These are phyloP conservation scores for Rhamnusium bicolor DNA, from an alignment of 2,888 invertebrate species.

Conservation along the genomic window DNA sequence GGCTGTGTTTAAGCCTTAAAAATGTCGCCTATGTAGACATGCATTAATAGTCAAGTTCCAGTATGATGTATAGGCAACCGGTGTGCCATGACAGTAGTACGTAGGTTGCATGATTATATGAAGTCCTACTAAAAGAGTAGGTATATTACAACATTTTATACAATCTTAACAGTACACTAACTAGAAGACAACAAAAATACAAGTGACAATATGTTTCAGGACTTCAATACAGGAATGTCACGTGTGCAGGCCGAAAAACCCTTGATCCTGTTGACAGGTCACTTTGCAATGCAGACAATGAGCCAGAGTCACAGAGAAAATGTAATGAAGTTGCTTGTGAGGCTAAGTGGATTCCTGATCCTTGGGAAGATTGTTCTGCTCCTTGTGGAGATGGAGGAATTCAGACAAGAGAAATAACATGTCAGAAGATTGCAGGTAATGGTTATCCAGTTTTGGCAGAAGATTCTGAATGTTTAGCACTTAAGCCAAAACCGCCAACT, in stretches of 20 bases:
- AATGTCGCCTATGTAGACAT: too few relatives aligned
- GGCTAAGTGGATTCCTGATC: conserved; percentile 84
- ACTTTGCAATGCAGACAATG: conserved; percentile 85
- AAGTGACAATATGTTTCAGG: conserved; percentile 72
- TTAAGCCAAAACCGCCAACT: conserved; percentile 81
- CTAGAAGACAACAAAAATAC: background rate
- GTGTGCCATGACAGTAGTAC: too few relatives aligned
- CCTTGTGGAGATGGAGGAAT: conserved; percentile 86
- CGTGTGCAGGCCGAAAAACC: conserved; percentile 84
- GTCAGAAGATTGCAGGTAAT: conserved; percentile 84
- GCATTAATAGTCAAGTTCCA: too few relatives aligned
- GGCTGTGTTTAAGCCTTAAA: too few relatives aligned
- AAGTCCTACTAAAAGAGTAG: too few relatives aligned
- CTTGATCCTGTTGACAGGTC: conserved; percentile 81
- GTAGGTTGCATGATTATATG: too few relatives aligned
- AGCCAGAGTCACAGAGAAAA: conserved; percentile 80
- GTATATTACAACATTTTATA: too few relatives aligned
- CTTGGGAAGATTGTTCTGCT: conserved; percentile 88
- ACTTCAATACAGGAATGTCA: conserved; percentile 83
- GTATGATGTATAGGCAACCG: too few relatives aligned
- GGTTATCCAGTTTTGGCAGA: conserved; percentile 82
- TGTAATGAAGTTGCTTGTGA: conserved; percentile 87
- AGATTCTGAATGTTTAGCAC: conserved; percentile 80
- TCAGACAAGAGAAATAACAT: conserved; percentile 82
- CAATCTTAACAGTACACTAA: too few relatives aligned